These are phyloP conservation scores for Grallaria varia DNA, from an alignment of 2,113 vertebrate genomes.

Conservation along the genomic window DNA sequence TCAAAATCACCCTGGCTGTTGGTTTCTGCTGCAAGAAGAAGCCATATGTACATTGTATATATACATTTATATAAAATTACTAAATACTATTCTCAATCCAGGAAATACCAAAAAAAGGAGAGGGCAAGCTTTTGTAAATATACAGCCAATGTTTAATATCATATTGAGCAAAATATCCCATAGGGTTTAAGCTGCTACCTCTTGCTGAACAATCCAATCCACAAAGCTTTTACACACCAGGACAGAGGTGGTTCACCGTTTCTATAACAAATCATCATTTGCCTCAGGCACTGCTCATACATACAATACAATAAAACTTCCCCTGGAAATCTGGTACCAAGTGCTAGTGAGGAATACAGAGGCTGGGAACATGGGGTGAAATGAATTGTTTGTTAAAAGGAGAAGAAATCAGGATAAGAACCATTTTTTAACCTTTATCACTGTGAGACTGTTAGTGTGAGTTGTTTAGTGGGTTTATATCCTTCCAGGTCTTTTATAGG, in stretches of 20 bases:
- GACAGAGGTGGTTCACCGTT: not conserved
- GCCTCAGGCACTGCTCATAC: not conserved
- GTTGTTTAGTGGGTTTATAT: not conserved
- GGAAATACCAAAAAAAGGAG: not conserved
- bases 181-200: not conserved
- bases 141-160: not conserved
- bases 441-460: not conserved
- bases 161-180: not conserved
- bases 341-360: not conserved
- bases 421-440: not conserved
- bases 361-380: not conserved
- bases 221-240: not conserved
- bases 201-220: not conserved
- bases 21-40: not conserved
- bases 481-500: constrained; percentile 19
- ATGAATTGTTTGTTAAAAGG: not conserved
- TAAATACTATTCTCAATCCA: not conserved
- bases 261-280: not conserved
- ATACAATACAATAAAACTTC: not conserved
- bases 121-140: not conserved
- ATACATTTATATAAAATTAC: fast-evolving
- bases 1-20: not conserved
- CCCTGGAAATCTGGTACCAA: not conserved
- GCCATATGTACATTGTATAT: not conserved
- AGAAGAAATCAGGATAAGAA: not conserved